Percentiles rank a stretch among this genome's conserved stretches.
These are phyloP conservation scores for Acipenser transmontanus DNA, from an alignment of 2,797 vertebrate genomes.

Conservation along the genomic window DNA sequence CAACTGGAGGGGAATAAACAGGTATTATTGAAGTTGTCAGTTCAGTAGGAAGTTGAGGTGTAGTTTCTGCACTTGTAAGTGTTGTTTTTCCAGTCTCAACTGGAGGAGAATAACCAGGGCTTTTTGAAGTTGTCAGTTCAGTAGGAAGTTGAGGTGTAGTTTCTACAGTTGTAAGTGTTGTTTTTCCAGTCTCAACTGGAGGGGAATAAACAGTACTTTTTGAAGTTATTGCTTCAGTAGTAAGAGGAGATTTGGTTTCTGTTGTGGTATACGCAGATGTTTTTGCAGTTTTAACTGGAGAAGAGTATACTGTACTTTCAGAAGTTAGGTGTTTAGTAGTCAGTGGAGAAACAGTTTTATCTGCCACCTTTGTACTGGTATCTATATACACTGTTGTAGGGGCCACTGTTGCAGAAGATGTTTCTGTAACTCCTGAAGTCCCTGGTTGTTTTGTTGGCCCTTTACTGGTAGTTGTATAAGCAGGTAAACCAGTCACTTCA, in stretches of 20 bases:
- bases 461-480: constrained; percentile 25
- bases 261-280: constrained; percentile 10
- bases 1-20: no score
- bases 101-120: no score
- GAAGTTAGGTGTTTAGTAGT: neutral
- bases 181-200: no score
- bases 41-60: no score
- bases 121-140: no score
- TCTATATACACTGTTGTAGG: constrained; percentile 18
- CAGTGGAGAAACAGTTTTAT: neutral
- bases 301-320: constrained; percentile 7
- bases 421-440: constrained; percentile 25
- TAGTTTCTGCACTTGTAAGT: no score
- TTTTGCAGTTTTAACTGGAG: constrained; percentile 23
- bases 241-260: constrained; percentile 19
- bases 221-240: constrained; percentile 21
- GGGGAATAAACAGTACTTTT: no score
- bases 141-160: no score
- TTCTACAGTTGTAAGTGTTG: no score
- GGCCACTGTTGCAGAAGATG: constrained; percentile 27
- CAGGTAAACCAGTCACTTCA: constrained; percentile 19
- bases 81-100: no score
- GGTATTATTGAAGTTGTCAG: no score
- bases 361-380: constrained; percentile 25
- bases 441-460: constrained; percentile 24